Conservation (phyloP, 2,113 vertebrate species). For the Micromys minutus region DNA sequence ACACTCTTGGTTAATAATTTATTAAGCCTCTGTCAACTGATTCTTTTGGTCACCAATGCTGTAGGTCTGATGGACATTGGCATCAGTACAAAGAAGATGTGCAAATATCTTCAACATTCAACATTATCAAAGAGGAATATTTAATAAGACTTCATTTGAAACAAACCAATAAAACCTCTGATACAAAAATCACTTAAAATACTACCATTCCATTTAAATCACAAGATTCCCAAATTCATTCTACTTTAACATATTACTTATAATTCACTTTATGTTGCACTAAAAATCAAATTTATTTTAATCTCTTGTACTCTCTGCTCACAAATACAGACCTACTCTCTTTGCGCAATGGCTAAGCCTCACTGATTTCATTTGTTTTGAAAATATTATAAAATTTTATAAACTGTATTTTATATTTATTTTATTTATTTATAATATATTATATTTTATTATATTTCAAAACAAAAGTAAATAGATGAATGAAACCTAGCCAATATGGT, state of each 20-base stretch:
- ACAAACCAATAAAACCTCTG: neutral
- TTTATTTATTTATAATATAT: no score
- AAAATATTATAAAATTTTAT: no score
- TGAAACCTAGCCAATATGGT: neutral
- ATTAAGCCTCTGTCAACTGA: neutral
- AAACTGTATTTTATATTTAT: no score
- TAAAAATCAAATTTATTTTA: neutral
- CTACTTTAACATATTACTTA: neutral
- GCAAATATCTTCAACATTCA: neutral
- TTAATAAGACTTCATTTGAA: neutral
- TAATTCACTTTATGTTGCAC: neutral
- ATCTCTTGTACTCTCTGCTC: neutral
- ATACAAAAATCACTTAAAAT: neutral
- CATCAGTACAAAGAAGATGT: neutral
- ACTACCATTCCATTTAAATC: neutral
- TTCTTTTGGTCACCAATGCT: neutral
- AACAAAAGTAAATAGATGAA: neutral
- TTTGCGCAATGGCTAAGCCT: neutral
- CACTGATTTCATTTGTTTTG: neutral
- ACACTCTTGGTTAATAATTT: neutral
- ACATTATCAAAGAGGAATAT: neutral
- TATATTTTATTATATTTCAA: neutral
- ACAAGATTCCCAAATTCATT: neutral
- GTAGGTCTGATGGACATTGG: neutral
- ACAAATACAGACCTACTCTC: accelerated